Base-by-base conservation (phyloP, 2,797 vertebrate genomes). In the Apogon talboti region DNA sequence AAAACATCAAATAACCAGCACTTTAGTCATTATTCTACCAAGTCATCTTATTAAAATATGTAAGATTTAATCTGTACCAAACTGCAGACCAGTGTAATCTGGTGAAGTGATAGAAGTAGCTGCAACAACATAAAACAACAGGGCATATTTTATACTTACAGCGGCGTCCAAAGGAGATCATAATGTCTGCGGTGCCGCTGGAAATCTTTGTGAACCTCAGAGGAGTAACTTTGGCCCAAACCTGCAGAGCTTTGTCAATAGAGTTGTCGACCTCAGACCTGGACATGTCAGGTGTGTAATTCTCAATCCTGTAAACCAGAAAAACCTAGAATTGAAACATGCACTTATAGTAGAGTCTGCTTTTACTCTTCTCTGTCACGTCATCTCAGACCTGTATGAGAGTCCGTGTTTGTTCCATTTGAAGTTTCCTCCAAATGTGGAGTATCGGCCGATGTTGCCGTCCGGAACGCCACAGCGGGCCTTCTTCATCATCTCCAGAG, bases 401-500 rank as follows among this genome's bases (percentile, higher is more conserved):
- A 99, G 83, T 14, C 82, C 91, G 45, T 0, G 79, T 64, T 79
- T 95, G 3, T 86, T 18, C 97, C 97, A 99, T 76, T 95, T 95
- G 9, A 42, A 18, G 7, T 75, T 11, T 1, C 76, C 73, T 0
- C 87, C 92, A 91, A 90, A 80, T 48, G 83, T 89, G 54, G 94
- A 82, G 15, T 83, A 98, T 4, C 81, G 51, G 12, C 84, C 91
- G 0, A 95, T 0, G 0, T 55, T 15, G 1, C 0, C 82, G 1
- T 99, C 97, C 0, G 95, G 91, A 57, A 96, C 92, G 0, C 98
- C 98, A 58, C 97, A 99, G 41, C 96, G 93, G 0, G 96, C 94
- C 57, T 94, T 94, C 68, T 94, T 95, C 96, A 98, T 97, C n/a
- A 94, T 19, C 49, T 91, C 51, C 41, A 98, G 0, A 0, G 96